Conservation (phyloP, 2,888 invertebrate species). For the Drosophila putrida region DNA sequence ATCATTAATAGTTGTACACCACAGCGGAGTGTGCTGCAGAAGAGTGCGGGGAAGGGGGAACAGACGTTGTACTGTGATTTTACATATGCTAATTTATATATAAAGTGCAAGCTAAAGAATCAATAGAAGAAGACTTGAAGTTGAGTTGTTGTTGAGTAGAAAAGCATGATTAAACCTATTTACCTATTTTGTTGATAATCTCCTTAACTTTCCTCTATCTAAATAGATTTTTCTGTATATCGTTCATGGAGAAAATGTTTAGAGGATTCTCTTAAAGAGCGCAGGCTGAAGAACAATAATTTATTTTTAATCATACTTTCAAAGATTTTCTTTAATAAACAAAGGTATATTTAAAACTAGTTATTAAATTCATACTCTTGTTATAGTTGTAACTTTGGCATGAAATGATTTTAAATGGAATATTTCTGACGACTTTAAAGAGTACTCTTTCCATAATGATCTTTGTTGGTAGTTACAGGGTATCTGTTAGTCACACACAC, state of each 20-base stretch:
- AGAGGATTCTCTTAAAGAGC: not conserved
- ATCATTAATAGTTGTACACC: constrained; percentile 14
- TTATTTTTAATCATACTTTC: too few relatives aligned
- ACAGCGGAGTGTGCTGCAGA: not conserved
- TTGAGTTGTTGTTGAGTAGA: not conserved
- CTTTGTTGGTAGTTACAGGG: not conserved
- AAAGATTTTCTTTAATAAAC: too few relatives aligned
- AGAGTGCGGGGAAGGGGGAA: not conserved
- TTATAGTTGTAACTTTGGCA: too few relatives aligned
- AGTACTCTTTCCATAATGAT: not conserved
- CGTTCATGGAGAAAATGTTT: not conserved
- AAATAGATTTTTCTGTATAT: not conserved
- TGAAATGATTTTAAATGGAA: too few relatives aligned
- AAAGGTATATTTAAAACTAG: too few relatives aligned
- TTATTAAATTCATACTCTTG: too few relatives aligned
- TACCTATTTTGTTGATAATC: not conserved
- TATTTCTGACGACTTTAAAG: too few relatives aligned
- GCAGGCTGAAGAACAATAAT: not conserved
- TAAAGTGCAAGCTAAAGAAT: constrained; percentile 27
- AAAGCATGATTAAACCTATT: not conserved
- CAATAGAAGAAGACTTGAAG: constrained; percentile 4
- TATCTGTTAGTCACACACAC: not conserved
- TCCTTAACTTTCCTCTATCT: not conserved
- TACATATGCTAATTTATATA: constrained; percentile 71
- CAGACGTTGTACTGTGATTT: not conserved